These are phyloP conservation scores for Oxytorus armatus DNA, from an alignment of 2,888 invertebrate genomes.

Conservation along the genomic window DNA sequence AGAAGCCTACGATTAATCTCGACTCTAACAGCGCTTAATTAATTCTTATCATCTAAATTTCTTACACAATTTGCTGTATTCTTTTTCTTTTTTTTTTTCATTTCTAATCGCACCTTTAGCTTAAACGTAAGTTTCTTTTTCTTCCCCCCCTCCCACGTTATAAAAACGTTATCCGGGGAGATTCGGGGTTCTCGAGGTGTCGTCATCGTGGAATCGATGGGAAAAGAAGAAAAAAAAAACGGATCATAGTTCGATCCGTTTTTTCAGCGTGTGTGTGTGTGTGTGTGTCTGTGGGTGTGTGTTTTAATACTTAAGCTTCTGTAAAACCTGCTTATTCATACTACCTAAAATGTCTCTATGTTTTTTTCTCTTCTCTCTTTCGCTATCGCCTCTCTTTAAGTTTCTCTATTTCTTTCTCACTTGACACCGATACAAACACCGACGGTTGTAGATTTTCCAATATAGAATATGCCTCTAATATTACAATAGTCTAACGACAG, in stretches of 20 bases:
- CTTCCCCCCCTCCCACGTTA: slow-evolving; percentile 17
- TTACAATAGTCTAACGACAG: slow-evolving; percentile 24
- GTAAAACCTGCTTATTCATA: slow-evolving; percentile 42
- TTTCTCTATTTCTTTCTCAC: slow-evolving; percentile 29
- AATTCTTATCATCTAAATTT: slow-evolving; percentile 66
- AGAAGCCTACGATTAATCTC: slow-evolving; percentile 72
- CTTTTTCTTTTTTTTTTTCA: slow-evolving; percentile 40
- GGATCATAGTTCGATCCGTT: slow-evolving; percentile 33
- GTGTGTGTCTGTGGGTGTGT: no score
- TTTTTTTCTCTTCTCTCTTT: background rate
- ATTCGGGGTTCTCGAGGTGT: slow-evolving; percentile 57
- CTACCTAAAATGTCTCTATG: slow-evolving; percentile 17
- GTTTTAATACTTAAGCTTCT: slow-evolving; percentile 42
- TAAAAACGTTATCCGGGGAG: slow-evolving; percentile 19
- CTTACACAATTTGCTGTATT: slow-evolving; percentile 33
- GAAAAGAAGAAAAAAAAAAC: slow-evolving; percentile 22
- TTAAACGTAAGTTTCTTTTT: slow-evolving; percentile 29
- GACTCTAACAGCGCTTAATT: slow-evolving; percentile 74
- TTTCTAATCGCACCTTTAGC: slow-evolving; percentile 48
- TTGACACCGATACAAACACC: no score
- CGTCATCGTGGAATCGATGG: slow-evolving; percentile 57
- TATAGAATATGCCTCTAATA: slow-evolving; percentile 25
- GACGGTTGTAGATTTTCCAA: slow-evolving; percentile 33
- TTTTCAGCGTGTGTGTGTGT: background rate
- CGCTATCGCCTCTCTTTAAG: slow-evolving; percentile 4